Evolutionary conservation across 2,888 invertebrate species (phyloP).

Genomic region (Drosophila rubida): DNA sequence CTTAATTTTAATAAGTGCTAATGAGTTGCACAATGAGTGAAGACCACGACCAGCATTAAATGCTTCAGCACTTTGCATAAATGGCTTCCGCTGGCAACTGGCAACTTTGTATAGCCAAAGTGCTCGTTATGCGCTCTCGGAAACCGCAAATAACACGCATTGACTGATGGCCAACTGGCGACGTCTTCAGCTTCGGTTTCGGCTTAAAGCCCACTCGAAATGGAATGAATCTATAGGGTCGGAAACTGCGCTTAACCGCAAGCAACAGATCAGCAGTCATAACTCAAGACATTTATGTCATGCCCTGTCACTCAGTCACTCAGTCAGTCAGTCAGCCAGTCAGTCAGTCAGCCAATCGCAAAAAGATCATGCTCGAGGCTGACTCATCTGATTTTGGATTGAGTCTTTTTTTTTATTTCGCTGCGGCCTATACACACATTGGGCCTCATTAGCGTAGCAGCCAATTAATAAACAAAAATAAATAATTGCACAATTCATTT

Average conservation of each 20-base stretch:
- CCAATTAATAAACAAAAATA: conserved; percentile 79
- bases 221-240: conserved; percentile 23
- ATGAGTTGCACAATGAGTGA: conserved; percentile 76
- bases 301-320: conserved; percentile 19
- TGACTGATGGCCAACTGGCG: conserved; percentile 35
- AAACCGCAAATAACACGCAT: conserved; percentile 66
- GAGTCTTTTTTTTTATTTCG: conserved; percentile 26
- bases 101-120: conserved; percentile 64
- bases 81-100: conserved; percentile 25
- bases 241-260: conserved; percentile 44
- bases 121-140: conserved; percentile 61
- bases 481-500: conserved; percentile 82
- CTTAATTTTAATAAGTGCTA: conserved; percentile 83
- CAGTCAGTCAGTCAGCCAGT: neutral
- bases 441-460: conserved; percentile 65
- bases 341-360: conserved; percentile 2
- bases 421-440: conserved; percentile 21
- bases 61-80: conserved; percentile 65
- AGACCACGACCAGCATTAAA: conserved; percentile 45
- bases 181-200: conserved; percentile 16
- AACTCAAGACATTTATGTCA: conserved; percentile 50
- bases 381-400: conserved; percentile 41
- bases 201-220: conserved; percentile 13
- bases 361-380: conserved; percentile 15
- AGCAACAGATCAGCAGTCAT: conserved; percentile 49